Evolutionary conservation across 2,113 vertebrate species (phyloP).

Genomic region (Isichthys henryi): DNA sequence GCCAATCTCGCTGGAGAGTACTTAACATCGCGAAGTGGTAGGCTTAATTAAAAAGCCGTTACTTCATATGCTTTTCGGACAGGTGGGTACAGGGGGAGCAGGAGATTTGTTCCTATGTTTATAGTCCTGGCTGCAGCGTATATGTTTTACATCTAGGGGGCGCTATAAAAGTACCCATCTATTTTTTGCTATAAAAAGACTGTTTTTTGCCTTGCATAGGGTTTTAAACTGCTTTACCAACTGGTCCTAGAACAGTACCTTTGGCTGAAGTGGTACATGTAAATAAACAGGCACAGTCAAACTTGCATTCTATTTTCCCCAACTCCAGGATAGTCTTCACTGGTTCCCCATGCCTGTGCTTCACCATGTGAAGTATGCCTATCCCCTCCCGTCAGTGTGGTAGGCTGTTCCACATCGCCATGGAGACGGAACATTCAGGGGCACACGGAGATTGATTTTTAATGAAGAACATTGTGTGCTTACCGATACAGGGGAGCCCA

Average conservation of each 20-base stretch:
- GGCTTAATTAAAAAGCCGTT: conserved; percentile 8
- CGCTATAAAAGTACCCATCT: not conserved
- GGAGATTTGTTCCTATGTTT: not conserved
- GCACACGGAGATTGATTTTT: not conserved
- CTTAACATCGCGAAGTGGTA: not conserved
- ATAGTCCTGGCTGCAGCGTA: not conserved
- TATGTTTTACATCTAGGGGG: not conserved
- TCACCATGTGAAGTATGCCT: not conserved
- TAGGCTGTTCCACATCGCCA: not conserved
- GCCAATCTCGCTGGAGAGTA: not conserved
- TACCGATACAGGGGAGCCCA: no score
- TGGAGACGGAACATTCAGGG: not conserved
- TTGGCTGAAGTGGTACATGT: not conserved
- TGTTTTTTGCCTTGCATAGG: not conserved
- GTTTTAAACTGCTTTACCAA: not conserved
- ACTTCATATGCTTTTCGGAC: not conserved
- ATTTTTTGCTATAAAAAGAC: not conserved
- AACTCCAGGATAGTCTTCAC: not conserved
- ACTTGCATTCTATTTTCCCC: not conserved
- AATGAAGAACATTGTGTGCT: not conserved
- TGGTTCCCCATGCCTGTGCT: not conserved
- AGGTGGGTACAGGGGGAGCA: not conserved
- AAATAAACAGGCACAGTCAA: not conserved
- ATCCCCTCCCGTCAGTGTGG: not conserved
- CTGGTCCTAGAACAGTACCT: not conserved